Conservation (phyloP, 2,888 invertebrate species). For the Amphimallon solstitiale region DNA sequence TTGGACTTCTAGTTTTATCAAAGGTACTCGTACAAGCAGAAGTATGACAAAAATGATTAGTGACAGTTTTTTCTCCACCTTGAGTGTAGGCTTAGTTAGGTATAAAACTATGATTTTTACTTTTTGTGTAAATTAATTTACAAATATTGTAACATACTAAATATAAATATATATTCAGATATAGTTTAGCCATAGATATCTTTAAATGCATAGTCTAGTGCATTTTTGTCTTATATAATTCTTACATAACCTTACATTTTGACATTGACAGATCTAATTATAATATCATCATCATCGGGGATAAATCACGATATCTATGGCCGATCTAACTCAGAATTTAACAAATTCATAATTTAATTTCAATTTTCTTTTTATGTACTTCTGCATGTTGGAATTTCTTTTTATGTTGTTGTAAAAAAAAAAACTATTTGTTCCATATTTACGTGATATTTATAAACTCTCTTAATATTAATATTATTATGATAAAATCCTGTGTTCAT, state of each 20-base stretch:
- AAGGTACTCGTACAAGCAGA: constrained; percentile 46
- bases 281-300: not conserved
- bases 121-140: constrained; percentile 17
- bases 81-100: constrained; percentile 22
- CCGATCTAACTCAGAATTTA: no score
- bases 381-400: no score
- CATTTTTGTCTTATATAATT: not conserved
- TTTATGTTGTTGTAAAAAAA: no score
- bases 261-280: not conserved
- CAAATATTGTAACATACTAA: not conserved
- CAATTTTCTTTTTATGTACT: no score
- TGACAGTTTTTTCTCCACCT: not conserved
- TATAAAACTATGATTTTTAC: constrained; percentile 3
- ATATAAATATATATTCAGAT: not conserved
- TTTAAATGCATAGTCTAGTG: not conserved
- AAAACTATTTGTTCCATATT: not conserved
- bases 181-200: constrained; percentile 9
- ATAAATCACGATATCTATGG: no score
- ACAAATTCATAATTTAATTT: no score
- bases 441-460: constrained; percentile 13
- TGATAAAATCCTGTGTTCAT: not conserved
- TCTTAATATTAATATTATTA: not conserved
- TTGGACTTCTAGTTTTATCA: constrained; percentile 71
- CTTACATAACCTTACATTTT: not conserved
- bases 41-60: constrained; percentile 35